A percentile compares a stretch with the other conserved stretches of the same genome.
Evolutionary conservation across 2,888 invertebrate species (phyloP).

Genomic region (Amphiduros pacificus): DNA sequence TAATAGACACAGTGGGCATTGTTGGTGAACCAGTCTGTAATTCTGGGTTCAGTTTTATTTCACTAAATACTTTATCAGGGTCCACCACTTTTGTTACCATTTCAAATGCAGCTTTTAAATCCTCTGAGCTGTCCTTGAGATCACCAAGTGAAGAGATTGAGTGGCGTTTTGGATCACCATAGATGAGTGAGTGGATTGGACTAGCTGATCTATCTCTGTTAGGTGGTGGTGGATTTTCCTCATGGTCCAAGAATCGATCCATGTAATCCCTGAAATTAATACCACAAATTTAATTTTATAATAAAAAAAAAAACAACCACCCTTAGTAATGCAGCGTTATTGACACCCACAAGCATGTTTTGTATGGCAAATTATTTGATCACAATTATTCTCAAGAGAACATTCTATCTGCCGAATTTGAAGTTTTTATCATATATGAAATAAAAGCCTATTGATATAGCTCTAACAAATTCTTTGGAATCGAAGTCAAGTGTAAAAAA

Average conservation of each 20-base stretch:
- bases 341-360: background rate
- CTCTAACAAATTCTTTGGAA: too few relatives aligned
- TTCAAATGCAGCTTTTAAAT: slow-evolving; percentile 23
- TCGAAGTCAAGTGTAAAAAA: too few relatives aligned
- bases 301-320: background rate
- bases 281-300: background rate
- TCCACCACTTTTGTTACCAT: slow-evolving; percentile 30
- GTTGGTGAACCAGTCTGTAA: slow-evolving; percentile 3
- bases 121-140: slow-evolving; percentile 1
- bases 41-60: slow-evolving; percentile 14
- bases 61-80: slow-evolving; percentile 7
- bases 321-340: background rate
- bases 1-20: slow-evolving; percentile 9
- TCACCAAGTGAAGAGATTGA: background rate
- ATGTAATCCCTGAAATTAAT: slow-evolving; percentile 73
- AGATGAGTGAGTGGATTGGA: slow-evolving; percentile 66
- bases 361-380: too few relatives aligned
- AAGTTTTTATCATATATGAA: too few relatives aligned
- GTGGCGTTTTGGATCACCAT: slow-evolving; percentile 61
- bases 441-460: too few relatives aligned
- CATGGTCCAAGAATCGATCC: slow-evolving; percentile 84
- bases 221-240: slow-evolving; percentile 58
- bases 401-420: too few relatives aligned
- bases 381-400: too few relatives aligned
- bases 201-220: slow-evolving; percentile 68